Conservation (phyloP, 2,888 invertebrate genomes). For the Cephus nigrinus region DNA sequence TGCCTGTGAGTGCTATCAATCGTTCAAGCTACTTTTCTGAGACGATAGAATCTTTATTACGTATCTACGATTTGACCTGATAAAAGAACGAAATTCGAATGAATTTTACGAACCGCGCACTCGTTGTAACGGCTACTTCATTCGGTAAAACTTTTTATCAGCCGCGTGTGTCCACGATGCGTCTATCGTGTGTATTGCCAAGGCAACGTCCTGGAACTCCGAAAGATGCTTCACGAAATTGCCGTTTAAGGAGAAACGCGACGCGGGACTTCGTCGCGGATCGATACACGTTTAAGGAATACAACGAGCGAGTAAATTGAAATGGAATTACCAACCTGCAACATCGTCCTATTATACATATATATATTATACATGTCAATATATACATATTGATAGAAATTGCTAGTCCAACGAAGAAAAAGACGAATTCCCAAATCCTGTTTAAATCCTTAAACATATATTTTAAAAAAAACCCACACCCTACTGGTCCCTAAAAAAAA, state of each 20-base stretch:
- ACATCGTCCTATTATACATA: not conserved
- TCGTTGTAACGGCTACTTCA: not conserved
- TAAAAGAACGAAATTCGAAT: not conserved
- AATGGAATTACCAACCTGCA: not conserved
- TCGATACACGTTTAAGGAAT: not conserved
- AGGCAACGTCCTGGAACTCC: not conserved
- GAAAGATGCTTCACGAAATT: not conserved
- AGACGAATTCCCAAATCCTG: not conserved
- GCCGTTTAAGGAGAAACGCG: not conserved
- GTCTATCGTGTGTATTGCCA: not conserved
- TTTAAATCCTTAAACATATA: not conserved
- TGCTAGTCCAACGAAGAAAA: not conserved
- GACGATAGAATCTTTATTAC: not conserved
- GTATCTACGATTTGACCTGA: not conserved
- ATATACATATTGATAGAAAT: not conserved
- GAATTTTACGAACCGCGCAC: not conserved
- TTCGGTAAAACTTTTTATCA: not conserved
- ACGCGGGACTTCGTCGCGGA: not conserved
- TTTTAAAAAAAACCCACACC: not conserved
- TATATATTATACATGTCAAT: no score
- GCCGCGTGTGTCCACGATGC: not conserved
- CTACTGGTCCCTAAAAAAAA: not conserved
- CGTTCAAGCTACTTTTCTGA: not conserved
- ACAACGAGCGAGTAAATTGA: not conserved
- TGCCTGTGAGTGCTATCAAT: no score